Conservation (phyloP, 1,140 invertebrate species). For the Bombus superbus region DNA sequence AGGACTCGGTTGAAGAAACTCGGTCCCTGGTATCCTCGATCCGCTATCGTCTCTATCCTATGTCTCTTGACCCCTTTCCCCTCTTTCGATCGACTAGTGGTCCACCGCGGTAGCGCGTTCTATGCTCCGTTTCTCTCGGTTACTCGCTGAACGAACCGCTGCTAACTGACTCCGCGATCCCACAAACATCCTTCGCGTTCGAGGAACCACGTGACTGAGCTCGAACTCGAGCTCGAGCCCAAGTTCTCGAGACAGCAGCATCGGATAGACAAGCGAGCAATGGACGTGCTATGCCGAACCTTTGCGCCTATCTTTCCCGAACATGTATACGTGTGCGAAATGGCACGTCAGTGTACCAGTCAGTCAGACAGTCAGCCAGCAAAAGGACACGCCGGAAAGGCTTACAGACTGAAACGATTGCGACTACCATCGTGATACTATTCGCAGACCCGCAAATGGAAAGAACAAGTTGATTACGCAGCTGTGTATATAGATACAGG, state of each 20-base stretch:
- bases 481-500: no score
- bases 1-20: slow-evolving; percentile 45
- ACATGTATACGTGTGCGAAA: neutral
- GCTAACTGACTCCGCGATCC: slow-evolving; percentile 77
- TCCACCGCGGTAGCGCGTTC: slow-evolving; percentile 8
- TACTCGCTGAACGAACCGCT: slow-evolving; percentile 68
- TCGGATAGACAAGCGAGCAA: slow-evolving; percentile 71
- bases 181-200: slow-evolving; percentile 78
- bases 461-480: neutral
- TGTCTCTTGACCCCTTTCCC: slow-evolving; percentile 8
- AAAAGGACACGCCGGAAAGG: neutral
- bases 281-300: slow-evolving; percentile 24
- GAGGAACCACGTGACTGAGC: slow-evolving; percentile 77
- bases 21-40: slow-evolving; percentile 39
- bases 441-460: neutral
- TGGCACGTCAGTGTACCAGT: neutral
- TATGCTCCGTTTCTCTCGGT: slow-evolving; percentile 49
- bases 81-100: neutral
- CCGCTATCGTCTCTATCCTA: slow-evolving; percentile 53
- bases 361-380: neutral
- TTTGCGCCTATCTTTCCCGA: slow-evolving; percentile 17
- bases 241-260: slow-evolving; percentile 69
- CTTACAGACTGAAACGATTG: neutral
- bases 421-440: neutral
- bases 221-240: slow-evolving; percentile 60